Evolutionary conservation across 2,888 invertebrate genomes (phyloP), one percentile per base, ranked within the genome.

Genomic region (Dexiosoma caninum): DNA sequence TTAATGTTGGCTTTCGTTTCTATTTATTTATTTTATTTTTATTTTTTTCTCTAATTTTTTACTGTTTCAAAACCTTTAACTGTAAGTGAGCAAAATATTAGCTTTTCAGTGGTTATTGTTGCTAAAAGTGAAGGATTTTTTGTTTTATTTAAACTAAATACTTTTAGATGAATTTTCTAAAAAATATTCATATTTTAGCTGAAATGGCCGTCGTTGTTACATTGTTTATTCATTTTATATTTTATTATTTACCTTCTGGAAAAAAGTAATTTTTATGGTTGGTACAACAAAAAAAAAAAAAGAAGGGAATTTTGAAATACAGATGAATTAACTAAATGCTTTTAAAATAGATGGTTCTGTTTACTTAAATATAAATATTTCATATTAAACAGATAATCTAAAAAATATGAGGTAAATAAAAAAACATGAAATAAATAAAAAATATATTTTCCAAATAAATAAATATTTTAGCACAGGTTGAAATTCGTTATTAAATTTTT

Each of bases 101-200:
- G 66, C 59, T 75, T 75, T 80, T 44, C 69, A 44, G 79, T 59
- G 80, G 80, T 76, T 53, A 55, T 27, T 46, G 76, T 57, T 66
- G 44, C n/a, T 53, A 64, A 53, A 21, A 57, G 57, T 66, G n/a
- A 66, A 51, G 51, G 32, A 8, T 23, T 46, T 75, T 69, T 40
- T 69, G 30, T 23, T 37, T 27, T 32, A 35, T 46, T 60, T 44
- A 4, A 46, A n/a, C n/a, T n/a, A 30, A 21, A 0, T 14, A 19
- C 40, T 44, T 46, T 42, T 40, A 60, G 9, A 44, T 27, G n/a
- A n/a, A 27, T 27, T 27, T 27, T 27, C 3, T 32, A 19, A 32
- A 53, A 51, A 27, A 16, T 6, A n/a, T 27, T 1, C 9, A 53
- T 3, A 32, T 9, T 30, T 32, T 30, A 4, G 30, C 9, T 30